Evolutionary conservation across 1,140 invertebrate species (phyloP).

Genomic region (Hylyphantes graminicola): DNA sequence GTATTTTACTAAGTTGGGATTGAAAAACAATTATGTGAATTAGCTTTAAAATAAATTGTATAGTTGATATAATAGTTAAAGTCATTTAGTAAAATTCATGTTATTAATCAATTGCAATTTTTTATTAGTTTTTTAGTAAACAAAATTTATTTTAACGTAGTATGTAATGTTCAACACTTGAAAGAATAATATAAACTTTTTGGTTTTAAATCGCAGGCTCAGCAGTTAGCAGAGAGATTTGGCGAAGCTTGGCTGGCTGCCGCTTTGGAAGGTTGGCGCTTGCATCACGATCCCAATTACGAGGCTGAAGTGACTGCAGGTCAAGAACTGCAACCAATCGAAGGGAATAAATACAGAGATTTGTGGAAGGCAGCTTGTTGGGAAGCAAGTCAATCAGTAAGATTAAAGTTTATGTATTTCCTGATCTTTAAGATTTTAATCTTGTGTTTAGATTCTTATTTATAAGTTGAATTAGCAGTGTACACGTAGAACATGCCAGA

Average conservation of each 20-base stretch:
- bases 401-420: neutral
- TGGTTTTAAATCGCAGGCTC: constrained; percentile 71
- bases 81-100: neutral
- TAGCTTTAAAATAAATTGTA: neutral
- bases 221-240: constrained; percentile 82
- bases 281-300: constrained; percentile 85
- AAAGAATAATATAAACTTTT: neutral
- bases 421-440: too few relatives aligned
- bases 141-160: neutral
- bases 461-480: too few relatives aligned
- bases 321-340: constrained; percentile 72
- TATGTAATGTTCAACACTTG: too few relatives aligned
- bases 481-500: too few relatives aligned
- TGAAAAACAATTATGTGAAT: neutral
- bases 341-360: constrained; percentile 88
- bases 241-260: constrained; percentile 92
- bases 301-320: constrained; percentile 66
- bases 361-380: constrained; percentile 90
- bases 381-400: constrained; percentile 75
- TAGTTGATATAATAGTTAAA: neutral
- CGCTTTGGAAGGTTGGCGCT: constrained; percentile 88
- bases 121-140: neutral
- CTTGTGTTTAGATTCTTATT: too few relatives aligned
- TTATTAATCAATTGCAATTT: neutral
- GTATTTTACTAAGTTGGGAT: neutral